Evolutionary conservation across 2,113 vertebrate genomes (phyloP).

Genomic region (Takifugu flavidus): DNA sequence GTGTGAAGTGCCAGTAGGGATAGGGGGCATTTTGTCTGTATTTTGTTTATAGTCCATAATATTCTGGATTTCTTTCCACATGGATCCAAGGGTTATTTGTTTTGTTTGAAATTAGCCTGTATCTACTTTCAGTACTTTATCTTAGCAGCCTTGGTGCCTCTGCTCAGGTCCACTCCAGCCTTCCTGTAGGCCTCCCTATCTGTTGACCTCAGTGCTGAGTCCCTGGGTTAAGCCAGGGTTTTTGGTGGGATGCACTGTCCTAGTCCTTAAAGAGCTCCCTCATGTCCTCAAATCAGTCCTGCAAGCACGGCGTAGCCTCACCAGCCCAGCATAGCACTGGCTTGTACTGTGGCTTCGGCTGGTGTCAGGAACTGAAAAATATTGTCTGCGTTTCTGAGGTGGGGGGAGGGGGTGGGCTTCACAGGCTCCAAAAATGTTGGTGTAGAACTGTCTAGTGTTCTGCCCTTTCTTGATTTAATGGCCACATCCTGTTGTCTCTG

Average conservation of each 20-base stretch:
- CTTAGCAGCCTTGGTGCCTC: neutral
- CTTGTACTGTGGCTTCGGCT: conserved; percentile 1
- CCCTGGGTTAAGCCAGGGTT: conserved; percentile 4
- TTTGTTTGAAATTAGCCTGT: neutral
- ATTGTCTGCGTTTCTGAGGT: neutral
- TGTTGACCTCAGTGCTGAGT: neutral
- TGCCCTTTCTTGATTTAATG: neutral
- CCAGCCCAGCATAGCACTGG: neutral
- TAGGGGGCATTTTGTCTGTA: neutral
- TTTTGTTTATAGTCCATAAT: neutral
- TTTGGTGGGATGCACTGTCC: neutral
- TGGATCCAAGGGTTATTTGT: neutral
- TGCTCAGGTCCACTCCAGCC: neutral
- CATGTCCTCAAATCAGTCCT: neutral
- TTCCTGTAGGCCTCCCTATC: neutral
- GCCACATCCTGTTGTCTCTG: neutral
- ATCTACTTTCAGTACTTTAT: neutral
- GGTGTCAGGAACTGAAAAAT: neutral
- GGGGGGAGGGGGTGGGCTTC: neutral
- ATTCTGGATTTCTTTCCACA: neutral
- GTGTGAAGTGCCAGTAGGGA: neutral
- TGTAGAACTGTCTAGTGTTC: neutral
- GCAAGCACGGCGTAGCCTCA: neutral
- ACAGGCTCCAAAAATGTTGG: neutral
- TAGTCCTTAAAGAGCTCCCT: neutral